A percentile compares a stretch with the other conserved stretches of the same genome.
phyloP scores from a whole-genome alignment of 2,797 vertebrate species.

The Brachyalestes nurse region DNA sequence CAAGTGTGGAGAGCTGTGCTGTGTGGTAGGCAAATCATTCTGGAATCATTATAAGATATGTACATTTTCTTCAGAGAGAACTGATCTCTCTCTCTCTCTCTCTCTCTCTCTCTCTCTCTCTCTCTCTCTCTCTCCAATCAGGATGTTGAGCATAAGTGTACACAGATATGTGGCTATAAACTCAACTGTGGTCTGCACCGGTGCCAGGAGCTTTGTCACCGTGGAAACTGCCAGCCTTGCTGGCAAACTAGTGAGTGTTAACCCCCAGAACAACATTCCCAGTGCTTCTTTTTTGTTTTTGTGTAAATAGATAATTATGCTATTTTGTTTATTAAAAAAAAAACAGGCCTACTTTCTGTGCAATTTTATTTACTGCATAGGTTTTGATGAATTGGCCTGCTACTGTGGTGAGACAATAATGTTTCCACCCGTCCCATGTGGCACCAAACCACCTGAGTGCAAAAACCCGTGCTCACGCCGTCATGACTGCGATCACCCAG shows the following conservation, averaged over 20 bases:
- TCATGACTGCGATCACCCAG: constrained; percentile 95
- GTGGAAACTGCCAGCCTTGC: constrained; percentile 94
- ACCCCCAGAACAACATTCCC: neutral
- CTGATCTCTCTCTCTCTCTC: neutral
- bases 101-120: neutral
- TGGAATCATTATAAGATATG: neutral
- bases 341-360: neutral
- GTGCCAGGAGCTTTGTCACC: constrained; percentile 96
- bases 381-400: constrained; percentile 96
- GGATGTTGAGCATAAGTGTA: constrained; percentile 91
- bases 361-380: constrained; percentile 67
- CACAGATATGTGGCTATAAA: constrained; percentile 93
- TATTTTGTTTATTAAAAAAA: neutral
- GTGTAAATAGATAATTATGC: no score
- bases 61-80: neutral
- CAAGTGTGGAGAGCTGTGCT: constrained; percentile 95
- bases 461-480: constrained; percentile 88
- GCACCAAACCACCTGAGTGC: constrained; percentile 95
- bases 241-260: constrained; percentile 94
- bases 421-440: constrained; percentile 94
- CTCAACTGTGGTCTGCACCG: constrained; percentile 95
- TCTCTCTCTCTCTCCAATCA: constrained; percentile 56
- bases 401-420: constrained; percentile 92
- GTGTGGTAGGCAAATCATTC: constrained; percentile 84
- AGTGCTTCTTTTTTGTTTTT: neutral